Percentiles rank a stretch among this genome's conserved stretches.
phyloP scores from a whole-genome alignment of 2,113 vertebrate species.

The Columbina picui region DNA sequence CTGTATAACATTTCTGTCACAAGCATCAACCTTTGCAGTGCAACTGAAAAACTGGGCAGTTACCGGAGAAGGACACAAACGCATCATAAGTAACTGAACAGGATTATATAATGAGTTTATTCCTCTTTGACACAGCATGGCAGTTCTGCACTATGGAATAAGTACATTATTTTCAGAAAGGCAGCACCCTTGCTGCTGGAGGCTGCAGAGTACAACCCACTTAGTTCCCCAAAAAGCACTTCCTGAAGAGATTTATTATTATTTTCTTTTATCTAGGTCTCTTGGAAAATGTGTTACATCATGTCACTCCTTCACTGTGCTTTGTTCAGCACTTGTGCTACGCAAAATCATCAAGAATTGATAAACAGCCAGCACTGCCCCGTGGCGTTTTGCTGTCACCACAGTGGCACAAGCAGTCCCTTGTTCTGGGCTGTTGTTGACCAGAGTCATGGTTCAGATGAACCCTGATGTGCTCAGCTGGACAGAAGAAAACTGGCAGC shows the following conservation, averaged over 20 bases:
- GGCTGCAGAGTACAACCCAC: background rate
- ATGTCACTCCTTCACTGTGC: background rate
- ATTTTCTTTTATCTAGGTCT: background rate
- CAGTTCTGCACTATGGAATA: background rate
- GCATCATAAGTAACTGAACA: fast-evolving
- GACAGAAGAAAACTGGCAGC: conserved; percentile 50
- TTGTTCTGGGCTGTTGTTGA: conserved; percentile 48
- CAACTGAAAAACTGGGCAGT: background rate
- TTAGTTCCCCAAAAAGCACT: background rate
- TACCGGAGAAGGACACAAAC: background rate
- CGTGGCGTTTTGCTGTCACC: background rate
- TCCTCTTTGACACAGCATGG: background rate
- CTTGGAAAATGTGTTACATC: conserved; percentile 10
- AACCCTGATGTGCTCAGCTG: conserved; percentile 35
- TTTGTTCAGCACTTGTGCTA: conserved; percentile 40
- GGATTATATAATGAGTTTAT: background rate
- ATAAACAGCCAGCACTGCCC: background rate
- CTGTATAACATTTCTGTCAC: background rate
- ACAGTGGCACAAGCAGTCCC: conserved; percentile 37
- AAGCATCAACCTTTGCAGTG: background rate
- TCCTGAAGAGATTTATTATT: background rate
- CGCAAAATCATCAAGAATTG: background rate
- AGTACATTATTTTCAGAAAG: background rate
- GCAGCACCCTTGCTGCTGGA: background rate
- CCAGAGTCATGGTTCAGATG: conserved; percentile 14